phyloP scores from a whole-genome alignment of 2,797 vertebrate species.

The Enteromius argenteus region DNA sequence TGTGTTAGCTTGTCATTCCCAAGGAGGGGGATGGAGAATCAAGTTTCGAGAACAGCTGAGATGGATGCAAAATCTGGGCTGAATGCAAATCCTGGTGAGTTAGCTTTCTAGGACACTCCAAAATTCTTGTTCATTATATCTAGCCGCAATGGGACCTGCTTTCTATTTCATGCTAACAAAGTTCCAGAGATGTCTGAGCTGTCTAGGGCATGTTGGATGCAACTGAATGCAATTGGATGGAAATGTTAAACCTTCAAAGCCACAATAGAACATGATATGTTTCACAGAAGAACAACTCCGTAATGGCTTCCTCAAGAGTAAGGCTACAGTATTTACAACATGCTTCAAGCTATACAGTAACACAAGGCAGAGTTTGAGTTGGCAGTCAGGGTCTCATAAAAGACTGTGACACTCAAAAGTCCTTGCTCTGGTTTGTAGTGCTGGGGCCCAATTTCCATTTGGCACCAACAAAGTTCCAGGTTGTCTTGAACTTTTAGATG shows the following conservation, averaged over 20 bases:
- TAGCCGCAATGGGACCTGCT: not conserved
- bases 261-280: not conserved
- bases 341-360: not conserved
- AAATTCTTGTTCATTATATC: conserved; percentile 7
- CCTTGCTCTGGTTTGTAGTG: not conserved
- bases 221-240: not conserved
- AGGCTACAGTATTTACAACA: not conserved
- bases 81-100: conserved; percentile 9
- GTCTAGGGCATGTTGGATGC: not conserved
- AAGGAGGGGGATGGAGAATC: conserved; percentile 34
- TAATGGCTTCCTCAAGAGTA: not conserved
- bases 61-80: conserved; percentile 31
- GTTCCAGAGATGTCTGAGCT: conserved; percentile 8
- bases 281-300: not conserved
- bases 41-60: conserved; percentile 46
- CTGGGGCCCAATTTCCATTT: conserved; percentile 1
- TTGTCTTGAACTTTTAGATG: not conserved
- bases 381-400: not conserved
- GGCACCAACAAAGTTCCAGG: conserved; percentile 3
- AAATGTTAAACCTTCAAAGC: conserved; percentile 2
- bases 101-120: conserved; percentile 4
- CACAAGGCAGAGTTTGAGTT: not conserved
- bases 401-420: not conserved
- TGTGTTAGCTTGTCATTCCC: conserved; percentile 39
- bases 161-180: conserved; percentile 4